Conservation (phyloP, 2,888 invertebrate genomes). For the Dysmachus trigonus region DNA sequence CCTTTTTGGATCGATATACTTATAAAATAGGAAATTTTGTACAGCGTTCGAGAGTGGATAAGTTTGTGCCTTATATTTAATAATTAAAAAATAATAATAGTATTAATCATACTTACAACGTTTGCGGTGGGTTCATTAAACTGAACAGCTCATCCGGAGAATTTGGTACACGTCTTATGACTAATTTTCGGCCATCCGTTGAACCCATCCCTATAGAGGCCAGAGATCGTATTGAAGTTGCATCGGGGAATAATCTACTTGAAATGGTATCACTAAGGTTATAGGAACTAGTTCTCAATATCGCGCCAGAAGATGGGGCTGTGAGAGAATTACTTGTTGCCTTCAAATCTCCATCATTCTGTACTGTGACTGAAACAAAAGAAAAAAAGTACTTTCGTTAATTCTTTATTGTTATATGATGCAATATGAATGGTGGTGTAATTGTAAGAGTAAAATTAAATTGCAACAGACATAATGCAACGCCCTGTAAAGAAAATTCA, state of each 20-base stretch:
- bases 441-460: background rate
- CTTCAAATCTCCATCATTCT: constrained; percentile 48
- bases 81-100: background rate
- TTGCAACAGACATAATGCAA: background rate
- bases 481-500: background rate
- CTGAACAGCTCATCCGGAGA: constrained; percentile 87
- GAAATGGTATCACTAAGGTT: constrained; percentile 73
- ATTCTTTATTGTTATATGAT: background rate
- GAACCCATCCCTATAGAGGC: constrained; percentile 90
- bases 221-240: constrained; percentile 79
- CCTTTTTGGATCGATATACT: no score
- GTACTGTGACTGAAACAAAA: constrained; percentile 20
- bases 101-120: constrained; percentile 67
- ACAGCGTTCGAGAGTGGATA: no score
- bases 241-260: constrained; percentile 69
- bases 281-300: constrained; percentile 63
- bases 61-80: no score
- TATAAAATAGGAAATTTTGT: no score
- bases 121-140: constrained; percentile 76
- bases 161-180: constrained; percentile 83
- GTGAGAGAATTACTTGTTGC: constrained; percentile 64
- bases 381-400: background rate
- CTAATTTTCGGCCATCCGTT: constrained; percentile 86
- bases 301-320: constrained; percentile 63
- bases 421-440: background rate